Evolutionary conservation across 2,888 invertebrate genomes (phyloP).

Genomic region (Aricia artaxerxes): DNA sequence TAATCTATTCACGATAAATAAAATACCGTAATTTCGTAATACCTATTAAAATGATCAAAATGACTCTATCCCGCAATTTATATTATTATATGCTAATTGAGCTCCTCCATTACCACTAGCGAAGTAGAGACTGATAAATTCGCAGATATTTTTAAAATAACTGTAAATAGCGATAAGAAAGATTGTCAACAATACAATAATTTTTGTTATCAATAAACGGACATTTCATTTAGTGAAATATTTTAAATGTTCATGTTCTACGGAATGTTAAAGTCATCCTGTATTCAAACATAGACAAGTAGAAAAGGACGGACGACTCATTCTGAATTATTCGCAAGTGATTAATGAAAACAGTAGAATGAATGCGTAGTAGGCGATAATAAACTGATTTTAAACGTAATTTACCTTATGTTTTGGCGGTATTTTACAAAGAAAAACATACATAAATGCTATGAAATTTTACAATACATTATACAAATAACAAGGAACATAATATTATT

Average conservation of each 20-base stretch:
- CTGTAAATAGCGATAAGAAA: constrained; percentile 66
- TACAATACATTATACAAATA: too few species aligned
- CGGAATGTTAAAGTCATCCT: not conserved
- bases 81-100: not conserved
- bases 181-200: constrained; percentile 68
- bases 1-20: not conserved
- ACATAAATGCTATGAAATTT: not conserved
- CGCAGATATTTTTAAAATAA: constrained; percentile 72
- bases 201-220: constrained; percentile 59
- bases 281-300: not conserved
- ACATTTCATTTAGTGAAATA: constrained; percentile 54
- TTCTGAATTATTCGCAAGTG: constrained; percentile 1
- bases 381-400: not conserved
- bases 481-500: not conserved
- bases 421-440: not conserved
- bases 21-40: not conserved
- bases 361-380: constrained; percentile 1
- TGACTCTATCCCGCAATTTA: not conserved
- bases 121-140: constrained; percentile 57
- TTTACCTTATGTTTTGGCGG: not conserved
- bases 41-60: not conserved
- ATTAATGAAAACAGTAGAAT: constrained; percentile 21
- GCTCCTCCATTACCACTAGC: constrained; percentile 33
- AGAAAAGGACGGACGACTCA: constrained; percentile 17
- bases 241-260: constrained; percentile 52